Evolutionary conservation across 2,888 invertebrate species (phyloP).

Genomic region (Cyaniris semiargus): DNA sequence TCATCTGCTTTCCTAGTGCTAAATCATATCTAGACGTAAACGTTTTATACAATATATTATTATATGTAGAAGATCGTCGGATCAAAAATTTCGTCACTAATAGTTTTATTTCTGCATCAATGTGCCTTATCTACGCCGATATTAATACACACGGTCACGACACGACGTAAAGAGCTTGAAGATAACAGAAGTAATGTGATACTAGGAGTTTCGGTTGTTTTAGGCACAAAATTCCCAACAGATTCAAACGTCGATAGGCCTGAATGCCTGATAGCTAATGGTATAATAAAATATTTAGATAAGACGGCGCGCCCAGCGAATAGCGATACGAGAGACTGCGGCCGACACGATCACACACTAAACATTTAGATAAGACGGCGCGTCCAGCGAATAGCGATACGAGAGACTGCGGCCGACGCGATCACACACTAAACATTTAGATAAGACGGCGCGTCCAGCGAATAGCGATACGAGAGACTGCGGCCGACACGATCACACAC

Average conservation of each 20-base stretch:
- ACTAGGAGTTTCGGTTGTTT: neutral
- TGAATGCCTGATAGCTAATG: neutral
- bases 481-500: neutral
- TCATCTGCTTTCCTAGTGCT: neutral
- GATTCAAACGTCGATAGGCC: neutral
- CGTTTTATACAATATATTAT: too few relatives aligned
- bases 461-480: neutral
- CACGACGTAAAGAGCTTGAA: neutral
- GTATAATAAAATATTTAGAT: neutral
- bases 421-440: neutral
- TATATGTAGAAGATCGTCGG: too few relatives aligned
- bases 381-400: neutral
- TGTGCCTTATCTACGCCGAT: slow-evolving; percentile 3
- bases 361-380: neutral
- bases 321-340: neutral
- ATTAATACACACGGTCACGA: neutral
- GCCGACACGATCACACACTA: neutral
- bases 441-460: neutral
- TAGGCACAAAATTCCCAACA: neutral
- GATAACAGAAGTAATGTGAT: neutral
- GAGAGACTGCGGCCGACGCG: neutral
- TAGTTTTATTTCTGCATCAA: slow-evolving; percentile 4
- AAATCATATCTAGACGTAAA: neutral
- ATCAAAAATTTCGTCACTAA: neutral
- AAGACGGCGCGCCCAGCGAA: neutral